Base-by-base conservation (phyloP, 2,888 invertebrate genomes). In the Odontocerum albicorne region DNA sequence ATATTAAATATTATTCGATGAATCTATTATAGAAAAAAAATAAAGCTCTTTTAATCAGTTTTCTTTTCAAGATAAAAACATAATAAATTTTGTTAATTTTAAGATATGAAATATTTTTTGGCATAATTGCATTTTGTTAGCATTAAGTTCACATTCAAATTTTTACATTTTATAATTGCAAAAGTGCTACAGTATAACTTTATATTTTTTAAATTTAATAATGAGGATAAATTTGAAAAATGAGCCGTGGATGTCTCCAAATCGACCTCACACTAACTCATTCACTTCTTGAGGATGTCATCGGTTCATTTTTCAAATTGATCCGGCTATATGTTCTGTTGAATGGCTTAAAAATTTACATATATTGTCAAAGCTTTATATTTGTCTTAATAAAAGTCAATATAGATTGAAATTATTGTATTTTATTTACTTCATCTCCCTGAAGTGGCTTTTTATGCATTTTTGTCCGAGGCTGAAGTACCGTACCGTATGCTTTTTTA, bases 361-460 rank as follows among this genome's bases (percentile, higher is more conserved):
- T 21, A 33, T 36, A 45, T 49, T 27, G 49, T 54, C 36, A 43
- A 54, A 49, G 54, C 54, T 54, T 54, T 52, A 51, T 54, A 52
- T 52, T 52, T 54, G 46, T 47, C 54, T 49, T 49, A 45, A 36
- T 33, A 54, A 47, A 54, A 39, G 19, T 16, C 16, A 22, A 17
- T 47, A 47, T 40, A 47, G 27, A 40, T 46, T 33, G 21, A 31
- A 13, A 40, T 17, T 17, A 4, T 21, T 16, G 21, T 38, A 7
- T 38, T 47, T 47, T 36, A 36, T 47, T 47, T 38, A 20, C 4
- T 12, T 10, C 35, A 7, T 27, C 4, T 27, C 6, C 6, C 27
- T 27, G 8, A 7, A 7, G 27, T 8, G 6, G 6, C 27, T 27
- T 27, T 27, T n/a, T 8, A 4, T 27, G 27, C 10, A 27, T 27